Conservation (phyloP, 2,113 vertebrate genomes). For the Cromileptes altivelis region DNA sequence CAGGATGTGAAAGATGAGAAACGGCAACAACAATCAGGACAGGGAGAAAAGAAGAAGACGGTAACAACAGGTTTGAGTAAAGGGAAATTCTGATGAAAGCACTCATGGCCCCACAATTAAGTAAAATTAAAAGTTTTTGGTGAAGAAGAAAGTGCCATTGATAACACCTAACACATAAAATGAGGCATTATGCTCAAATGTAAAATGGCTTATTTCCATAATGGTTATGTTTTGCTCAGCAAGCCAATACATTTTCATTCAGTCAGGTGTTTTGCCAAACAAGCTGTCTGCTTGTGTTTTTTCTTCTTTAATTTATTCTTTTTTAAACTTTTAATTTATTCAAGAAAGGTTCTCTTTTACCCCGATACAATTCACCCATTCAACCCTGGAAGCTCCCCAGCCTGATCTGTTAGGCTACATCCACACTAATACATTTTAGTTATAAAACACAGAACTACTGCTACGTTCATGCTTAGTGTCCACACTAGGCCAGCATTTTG, state of each 20-base stretch:
- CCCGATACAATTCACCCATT: too few relatives aligned
- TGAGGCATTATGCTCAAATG: not conserved
- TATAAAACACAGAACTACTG: too few relatives aligned
- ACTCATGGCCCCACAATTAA: not conserved
- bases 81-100: constrained; percentile 8
- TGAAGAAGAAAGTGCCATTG: not conserved
- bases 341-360: too few relatives aligned
- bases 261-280: not conserved
- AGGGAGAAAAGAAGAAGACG: constrained; percentile 35
- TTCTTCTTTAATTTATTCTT: too few relatives aligned
- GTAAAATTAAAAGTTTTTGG: not conserved
- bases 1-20: constrained; percentile 66
- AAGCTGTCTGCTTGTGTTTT: too few relatives aligned
- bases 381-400: too few relatives aligned
- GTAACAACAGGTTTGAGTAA: constrained; percentile 42
- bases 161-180: not conserved
- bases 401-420: too few relatives aligned
- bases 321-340: too few relatives aligned
- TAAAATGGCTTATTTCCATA: not conserved
- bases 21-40: constrained; percentile 67
- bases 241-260: not conserved
- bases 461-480: too few relatives aligned
- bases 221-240: not conserved
- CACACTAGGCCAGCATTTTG: too few relatives aligned
- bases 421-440: too few relatives aligned